phyloP scores from a whole-genome alignment of 2,113 vertebrate genomes.

The Bolborhynchus lineola region DNA sequence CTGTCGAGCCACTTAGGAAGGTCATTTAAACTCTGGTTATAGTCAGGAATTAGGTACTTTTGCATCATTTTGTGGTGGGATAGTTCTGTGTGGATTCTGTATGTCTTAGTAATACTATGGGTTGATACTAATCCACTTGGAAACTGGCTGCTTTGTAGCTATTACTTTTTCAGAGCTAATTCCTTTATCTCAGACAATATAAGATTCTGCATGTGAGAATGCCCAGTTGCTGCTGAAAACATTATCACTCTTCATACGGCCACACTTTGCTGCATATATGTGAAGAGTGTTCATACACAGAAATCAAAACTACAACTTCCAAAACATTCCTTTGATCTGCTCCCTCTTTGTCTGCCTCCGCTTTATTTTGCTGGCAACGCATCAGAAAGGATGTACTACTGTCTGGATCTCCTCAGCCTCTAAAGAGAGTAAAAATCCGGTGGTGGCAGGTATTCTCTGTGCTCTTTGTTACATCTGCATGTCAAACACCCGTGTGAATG shows the following conservation, averaged over 20 bases:
- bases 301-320: neutral
- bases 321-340: neutral
- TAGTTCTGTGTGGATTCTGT: neutral
- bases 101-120: neutral
- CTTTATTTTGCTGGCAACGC: neutral
- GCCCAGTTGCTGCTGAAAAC: neutral
- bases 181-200: neutral
- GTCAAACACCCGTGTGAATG: neutral
- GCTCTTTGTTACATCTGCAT: neutral
- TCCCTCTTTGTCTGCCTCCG: neutral
- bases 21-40: neutral
- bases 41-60: neutral
- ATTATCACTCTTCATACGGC: neutral
- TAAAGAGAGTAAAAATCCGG: neutral
- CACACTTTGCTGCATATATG: neutral
- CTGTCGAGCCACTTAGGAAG: neutral
- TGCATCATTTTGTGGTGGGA: neutral
- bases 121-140: neutral
- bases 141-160: neutral
- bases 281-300: neutral
- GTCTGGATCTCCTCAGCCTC: neutral
- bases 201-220: neutral
- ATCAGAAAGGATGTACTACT: neutral
- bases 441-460: neutral
- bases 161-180: neutral